phyloP scores from a whole-genome alignment of 2,888 invertebrate species.

The Eurytoma californica region DNA sequence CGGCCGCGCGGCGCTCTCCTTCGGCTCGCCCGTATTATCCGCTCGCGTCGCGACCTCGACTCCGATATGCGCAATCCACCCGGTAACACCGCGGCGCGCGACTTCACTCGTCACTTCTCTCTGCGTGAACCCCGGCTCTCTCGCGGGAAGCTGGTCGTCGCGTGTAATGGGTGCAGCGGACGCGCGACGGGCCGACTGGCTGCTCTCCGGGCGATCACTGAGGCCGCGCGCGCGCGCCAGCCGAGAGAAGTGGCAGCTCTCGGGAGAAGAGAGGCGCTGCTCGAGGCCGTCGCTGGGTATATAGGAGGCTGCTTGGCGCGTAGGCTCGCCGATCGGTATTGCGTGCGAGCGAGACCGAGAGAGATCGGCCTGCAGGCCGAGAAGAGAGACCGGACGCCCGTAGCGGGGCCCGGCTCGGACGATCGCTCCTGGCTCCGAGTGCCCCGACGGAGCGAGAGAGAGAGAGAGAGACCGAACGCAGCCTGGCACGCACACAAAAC shows the following conservation, averaged over 20 bases:
- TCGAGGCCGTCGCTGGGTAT: slow-evolving; percentile 38
- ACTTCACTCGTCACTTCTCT: too few relatives aligned
- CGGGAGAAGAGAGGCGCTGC: slow-evolving; percentile 28
- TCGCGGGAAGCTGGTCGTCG: background rate
- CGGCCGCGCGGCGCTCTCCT: background rate
- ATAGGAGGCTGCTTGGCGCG: too few relatives aligned
- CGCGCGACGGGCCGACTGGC: slow-evolving; percentile 10
- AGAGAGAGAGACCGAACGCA: slow-evolving; percentile 1
- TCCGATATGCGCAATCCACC: too few relatives aligned
- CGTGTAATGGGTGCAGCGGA: background rate
- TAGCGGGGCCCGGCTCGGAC: background rate
- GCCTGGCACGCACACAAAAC: background rate
- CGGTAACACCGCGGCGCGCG: too few relatives aligned
- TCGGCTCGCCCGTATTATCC: background rate
- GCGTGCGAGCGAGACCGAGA: slow-evolving; percentile 8
- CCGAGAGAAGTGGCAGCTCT: background rate
- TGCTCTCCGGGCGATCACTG: slow-evolving; percentile 44
- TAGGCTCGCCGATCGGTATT: background rate
- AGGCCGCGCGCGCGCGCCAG: slow-evolving; percentile 15
- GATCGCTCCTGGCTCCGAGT: background rate
- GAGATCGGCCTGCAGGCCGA: background rate
- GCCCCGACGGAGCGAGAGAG: slow-evolving; percentile 19
- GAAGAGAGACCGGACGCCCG: background rate
- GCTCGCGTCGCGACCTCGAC: background rate
- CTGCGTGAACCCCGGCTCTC: background rate